Percentiles rank a stretch among this genome's conserved stretches.
These are phyloP conservation scores for Proterorhinus semilunaris DNA, from an alignment of 2,113 vertebrate species.

Conservation along the genomic window DNA sequence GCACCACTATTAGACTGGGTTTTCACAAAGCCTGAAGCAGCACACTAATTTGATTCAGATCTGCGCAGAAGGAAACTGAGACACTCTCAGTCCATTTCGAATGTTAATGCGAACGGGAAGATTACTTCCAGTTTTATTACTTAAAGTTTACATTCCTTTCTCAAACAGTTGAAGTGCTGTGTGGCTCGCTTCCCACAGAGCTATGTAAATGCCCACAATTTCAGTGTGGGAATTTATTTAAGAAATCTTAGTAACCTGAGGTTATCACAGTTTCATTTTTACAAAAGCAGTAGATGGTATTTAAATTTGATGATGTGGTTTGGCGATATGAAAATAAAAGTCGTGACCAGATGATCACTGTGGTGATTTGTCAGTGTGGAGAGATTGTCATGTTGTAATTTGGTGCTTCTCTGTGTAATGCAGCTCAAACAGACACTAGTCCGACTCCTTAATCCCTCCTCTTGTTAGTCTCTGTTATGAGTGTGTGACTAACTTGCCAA, in stretches of 20 bases:
- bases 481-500: too few species aligned
- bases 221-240: background rate
- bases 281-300: too few species aligned
- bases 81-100: background rate
- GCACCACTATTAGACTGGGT: slow-evolving; percentile 9
- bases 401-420: too few species aligned
- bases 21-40: slow-evolving; percentile 15
- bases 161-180: background rate
- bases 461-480: too few species aligned
- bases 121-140: background rate
- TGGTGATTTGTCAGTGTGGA: too few species aligned
- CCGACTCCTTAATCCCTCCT: too few species aligned
- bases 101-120: background rate
- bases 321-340: too few species aligned
- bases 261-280: too few species aligned
- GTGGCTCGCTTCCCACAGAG: background rate
- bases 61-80: background rate
- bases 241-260: background rate
- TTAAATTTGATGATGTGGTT: too few species aligned
- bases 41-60: slow-evolving; percentile 21
- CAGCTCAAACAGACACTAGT: too few species aligned
- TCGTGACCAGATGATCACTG: too few species aligned
- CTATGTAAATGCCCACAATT: background rate
- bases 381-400: too few species aligned
- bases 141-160: background rate